phyloP scores from a whole-genome alignment of 2,113 vertebrate genomes.

The Fregetta grallaria region DNA sequence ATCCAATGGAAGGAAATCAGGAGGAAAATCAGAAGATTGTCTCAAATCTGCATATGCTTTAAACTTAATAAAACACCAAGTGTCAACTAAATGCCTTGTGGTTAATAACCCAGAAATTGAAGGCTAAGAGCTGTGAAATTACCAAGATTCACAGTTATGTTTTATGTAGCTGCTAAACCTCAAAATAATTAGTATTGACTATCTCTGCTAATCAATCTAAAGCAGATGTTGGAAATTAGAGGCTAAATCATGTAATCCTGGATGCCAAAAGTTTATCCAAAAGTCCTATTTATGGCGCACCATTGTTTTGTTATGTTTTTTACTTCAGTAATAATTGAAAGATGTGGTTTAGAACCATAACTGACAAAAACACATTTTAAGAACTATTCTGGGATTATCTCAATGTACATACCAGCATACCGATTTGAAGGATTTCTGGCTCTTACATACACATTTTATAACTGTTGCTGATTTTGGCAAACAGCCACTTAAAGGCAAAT shows the following conservation, averaged over 20 bases:
- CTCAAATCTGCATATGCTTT: neutral
- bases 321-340: neutral
- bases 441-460: neutral
- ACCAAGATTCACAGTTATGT: neutral
- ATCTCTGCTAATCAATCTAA: neutral
- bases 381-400: neutral
- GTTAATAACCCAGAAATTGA: neutral
- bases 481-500: neutral
- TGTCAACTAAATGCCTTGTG: neutral
- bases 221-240: slow-evolving; percentile 18
- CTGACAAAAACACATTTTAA: neutral
- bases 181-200: neutral
- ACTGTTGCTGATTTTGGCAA: neutral
- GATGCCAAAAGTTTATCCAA: neutral
- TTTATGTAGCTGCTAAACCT: slow-evolving; percentile 9
- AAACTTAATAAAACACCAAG: neutral
- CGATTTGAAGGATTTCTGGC: neutral
- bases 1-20: neutral
- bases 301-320: neutral
- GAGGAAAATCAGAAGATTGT: neutral
- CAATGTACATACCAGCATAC: neutral
- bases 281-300: neutral
- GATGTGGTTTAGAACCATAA: neutral
- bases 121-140: neutral
- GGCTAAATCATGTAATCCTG: neutral